A percentile compares a stretch with the other conserved stretches of the same genome.
Evolutionary conservation across 2,797 vertebrate genomes (phyloP).

Genomic region (Pseudopleuronectes americanus): DNA sequence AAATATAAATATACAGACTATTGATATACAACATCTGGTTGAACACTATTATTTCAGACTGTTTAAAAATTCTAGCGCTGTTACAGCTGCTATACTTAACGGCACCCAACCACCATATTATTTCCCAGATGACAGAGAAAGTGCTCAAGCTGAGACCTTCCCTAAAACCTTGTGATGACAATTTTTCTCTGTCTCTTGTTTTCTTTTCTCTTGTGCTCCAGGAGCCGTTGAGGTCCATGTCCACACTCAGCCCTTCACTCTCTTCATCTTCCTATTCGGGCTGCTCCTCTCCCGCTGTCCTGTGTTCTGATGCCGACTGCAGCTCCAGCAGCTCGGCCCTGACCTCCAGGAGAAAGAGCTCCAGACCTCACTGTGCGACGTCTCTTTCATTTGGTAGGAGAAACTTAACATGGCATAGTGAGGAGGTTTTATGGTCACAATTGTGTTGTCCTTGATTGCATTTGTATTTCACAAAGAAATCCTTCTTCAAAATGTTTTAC

Average conservation of each 20-base stretch:
- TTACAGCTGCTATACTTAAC: neutral
- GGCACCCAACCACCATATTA: neutral
- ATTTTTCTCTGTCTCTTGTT: constrained; percentile 1
- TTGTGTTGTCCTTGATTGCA: neutral
- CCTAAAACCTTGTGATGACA: constrained; percentile 11
- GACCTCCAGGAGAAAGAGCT: constrained; percentile 36
- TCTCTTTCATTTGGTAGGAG: constrained; percentile 85
- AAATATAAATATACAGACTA: neutral
- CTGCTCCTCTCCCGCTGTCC: constrained; percentile 66
- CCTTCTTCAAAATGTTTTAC: neutral
- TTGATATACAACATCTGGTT: neutral
- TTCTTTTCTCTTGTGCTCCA: constrained; percentile 65
- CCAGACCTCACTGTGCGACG: constrained; percentile 76
- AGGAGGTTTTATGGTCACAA: too few relatives aligned
- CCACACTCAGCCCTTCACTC: constrained; percentile 67
- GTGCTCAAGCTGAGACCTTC: constrained; percentile 6
- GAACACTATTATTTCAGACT: neutral
- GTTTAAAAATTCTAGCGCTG: neutral
- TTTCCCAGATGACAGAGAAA: constrained; percentile 21
- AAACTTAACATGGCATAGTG: neutral
- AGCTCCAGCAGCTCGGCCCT: constrained; percentile 48
- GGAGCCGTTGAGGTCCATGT: constrained; percentile 68
- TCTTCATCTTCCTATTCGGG: constrained; percentile 66
- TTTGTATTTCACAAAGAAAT: neutral
- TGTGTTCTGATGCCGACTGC: constrained; percentile 69